phyloP scores from a whole-genome alignment of 2,888 invertebrate species.

The Mechanitis mazaeus region DNA sequence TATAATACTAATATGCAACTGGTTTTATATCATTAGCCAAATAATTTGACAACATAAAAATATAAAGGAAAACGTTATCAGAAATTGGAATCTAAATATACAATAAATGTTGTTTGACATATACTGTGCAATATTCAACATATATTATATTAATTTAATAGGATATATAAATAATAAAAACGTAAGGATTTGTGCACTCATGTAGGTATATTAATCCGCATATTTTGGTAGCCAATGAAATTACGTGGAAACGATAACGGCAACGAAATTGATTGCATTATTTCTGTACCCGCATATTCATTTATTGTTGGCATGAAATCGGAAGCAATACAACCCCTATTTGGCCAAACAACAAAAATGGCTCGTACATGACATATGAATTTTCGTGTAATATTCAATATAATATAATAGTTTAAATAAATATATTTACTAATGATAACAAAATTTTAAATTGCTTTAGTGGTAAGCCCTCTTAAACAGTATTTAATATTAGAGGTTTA shows the following conservation, averaged over 20 bases:
- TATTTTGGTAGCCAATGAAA: constrained; percentile 14
- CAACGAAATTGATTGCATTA: constrained; percentile 18
- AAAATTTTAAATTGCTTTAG: too few relatives aligned
- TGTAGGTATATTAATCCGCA: neutral
- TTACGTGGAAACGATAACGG: constrained; percentile 16
- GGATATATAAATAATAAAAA: neutral
- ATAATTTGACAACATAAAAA: too few relatives aligned
- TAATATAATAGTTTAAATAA: too few relatives aligned
- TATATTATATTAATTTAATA: neutral
- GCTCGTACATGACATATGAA: constrained; percentile 1
- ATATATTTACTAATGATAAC: too few relatives aligned
- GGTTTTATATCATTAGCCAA: too few relatives aligned
- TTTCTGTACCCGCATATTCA: constrained; percentile 14
- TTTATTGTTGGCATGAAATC: constrained; percentile 25
- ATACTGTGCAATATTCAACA: neutral
- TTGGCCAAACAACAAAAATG: constrained; percentile 21
- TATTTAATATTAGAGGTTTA: too few relatives aligned
- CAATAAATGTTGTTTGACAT: too few relatives aligned
- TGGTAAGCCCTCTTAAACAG: too few relatives aligned
- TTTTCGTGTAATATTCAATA: too few relatives aligned
- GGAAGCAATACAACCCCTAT: constrained; percentile 15
- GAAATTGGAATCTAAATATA: too few relatives aligned
- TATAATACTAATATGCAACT: too few relatives aligned
- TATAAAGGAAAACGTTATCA: too few relatives aligned
- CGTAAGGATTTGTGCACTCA: neutral